Evolutionary conservation across 2,797 vertebrate species (phyloP), one percentile per base, ranked within the genome.

Genomic region (Florisuga fusca): DNA sequence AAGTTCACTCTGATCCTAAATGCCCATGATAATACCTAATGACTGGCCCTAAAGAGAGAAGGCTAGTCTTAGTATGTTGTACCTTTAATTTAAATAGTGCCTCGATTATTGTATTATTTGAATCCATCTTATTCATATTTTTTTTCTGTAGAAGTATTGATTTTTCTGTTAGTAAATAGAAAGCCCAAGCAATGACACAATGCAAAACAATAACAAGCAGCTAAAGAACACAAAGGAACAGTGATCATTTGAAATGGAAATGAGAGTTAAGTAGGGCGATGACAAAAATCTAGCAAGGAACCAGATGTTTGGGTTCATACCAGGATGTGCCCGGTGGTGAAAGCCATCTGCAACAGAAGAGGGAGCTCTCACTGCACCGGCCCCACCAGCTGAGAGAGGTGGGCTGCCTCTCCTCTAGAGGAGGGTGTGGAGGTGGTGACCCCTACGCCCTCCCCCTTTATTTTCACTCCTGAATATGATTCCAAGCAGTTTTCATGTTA

Each of bases 321-420:
- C 20, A n/a, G 48, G 41, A 38, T 2, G 5, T 1, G 33, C 9
- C 33, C 0, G 1, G 21, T 4, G 33, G 71, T 27, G 50, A 59
- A 58, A 83, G 77, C 73, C 14, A 7, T 61, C 79, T 62, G 55
- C 55, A 81, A 95, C 83, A 0, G 91, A 76, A 96, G 94, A 86
- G 96, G 94, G 93, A 96, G 96, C 94, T 79, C 93, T 81, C 89
- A 84, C 66, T 6, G 91, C 94, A 53, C 48, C 14, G 43, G 87
- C 73, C 95, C 79, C 5, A 7, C 20, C 69, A 22, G 69, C 36
- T 0, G 0, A 23, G 16, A 27, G 54, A 31, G 57, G 36, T 45
- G 75, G 26, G 53, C 5, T 9, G 8, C 48, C 71, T 41, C 27
- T 29, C 27, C 20, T n/a, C 50, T 3, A 29, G 66, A 20, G 23